Evolutionary conservation across 2,797 vertebrate genomes (phyloP).

Genomic region (Fundulus diaphanus): DNA sequence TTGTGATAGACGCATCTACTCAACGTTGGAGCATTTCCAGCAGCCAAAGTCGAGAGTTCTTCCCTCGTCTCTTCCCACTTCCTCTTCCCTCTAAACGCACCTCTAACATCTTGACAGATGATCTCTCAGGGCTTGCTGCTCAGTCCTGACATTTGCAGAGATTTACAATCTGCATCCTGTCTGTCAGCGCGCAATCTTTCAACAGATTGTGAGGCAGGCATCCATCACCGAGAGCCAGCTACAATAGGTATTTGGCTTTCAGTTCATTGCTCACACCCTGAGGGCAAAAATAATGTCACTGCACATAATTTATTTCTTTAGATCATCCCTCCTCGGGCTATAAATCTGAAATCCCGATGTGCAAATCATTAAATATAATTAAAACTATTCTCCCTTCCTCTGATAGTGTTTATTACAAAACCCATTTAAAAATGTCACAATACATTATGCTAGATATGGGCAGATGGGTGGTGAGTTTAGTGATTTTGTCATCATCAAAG

Average conservation of each 20-base stretch:
- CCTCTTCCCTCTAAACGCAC: neutral
- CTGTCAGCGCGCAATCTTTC: conserved; percentile 52
- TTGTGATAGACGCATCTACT: conserved; percentile 18
- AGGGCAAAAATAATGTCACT: conserved; percentile 9
- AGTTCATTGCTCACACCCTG: conserved; percentile 27
- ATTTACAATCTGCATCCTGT: conserved; percentile 60
- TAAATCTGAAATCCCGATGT: neutral
- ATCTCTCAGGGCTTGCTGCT: conserved; percentile 35
- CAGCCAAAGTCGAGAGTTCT: neutral
- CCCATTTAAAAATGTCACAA: neutral
- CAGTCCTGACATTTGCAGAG: conserved; percentile 66
- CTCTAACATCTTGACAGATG: conserved; percentile 20
- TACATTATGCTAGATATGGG: neutral
- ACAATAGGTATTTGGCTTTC: conserved; percentile 28
- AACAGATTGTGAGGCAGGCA: conserved; percentile 45
- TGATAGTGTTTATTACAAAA: conserved; percentile 5
- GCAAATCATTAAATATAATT: neutral
- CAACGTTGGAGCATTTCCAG: conserved; percentile 12
- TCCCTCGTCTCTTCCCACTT: neutral
- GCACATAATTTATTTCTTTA: neutral
- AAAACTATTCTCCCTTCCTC: neutral
- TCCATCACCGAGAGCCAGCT: conserved; percentile 49
- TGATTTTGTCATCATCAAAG: conserved; percentile 5
- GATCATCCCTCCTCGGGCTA: neutral
- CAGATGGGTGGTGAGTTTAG: neutral